Percentiles rank a stretch among this genome's conserved stretches.
Conservation (phyloP, 2,888 invertebrate genomes). For the Barypeithes pellucidus region DNA sequence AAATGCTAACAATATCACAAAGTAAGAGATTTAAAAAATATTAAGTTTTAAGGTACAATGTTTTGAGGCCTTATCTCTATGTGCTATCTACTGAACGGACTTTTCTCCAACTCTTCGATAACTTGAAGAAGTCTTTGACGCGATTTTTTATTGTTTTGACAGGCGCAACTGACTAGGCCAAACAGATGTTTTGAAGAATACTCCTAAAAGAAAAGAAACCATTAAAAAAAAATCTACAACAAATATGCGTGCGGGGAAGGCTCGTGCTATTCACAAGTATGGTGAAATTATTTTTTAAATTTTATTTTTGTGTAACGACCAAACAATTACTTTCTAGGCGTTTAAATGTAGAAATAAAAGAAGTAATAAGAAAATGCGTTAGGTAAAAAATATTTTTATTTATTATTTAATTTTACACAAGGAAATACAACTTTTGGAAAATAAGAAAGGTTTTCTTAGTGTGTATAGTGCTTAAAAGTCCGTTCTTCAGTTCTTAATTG, state of each 20-base stretch:
- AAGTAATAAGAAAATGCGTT: too few relatives aligned
- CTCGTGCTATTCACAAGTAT: too few relatives aligned
- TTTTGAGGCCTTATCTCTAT: conserved; percentile 25
- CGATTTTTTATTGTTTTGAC: conserved; percentile 90
- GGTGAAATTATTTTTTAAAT: not conserved
- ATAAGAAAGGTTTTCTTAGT: too few relatives aligned
- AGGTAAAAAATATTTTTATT: too few relatives aligned
- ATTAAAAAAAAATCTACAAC: not conserved
- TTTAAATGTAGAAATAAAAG: too few relatives aligned
- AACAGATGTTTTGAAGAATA: conserved; percentile 92
- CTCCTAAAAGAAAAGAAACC: conserved; percentile 74
- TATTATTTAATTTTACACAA: too few relatives aligned
- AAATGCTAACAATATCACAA: conserved; percentile 24
- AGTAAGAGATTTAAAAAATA: conserved; percentile 9
- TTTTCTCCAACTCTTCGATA: conserved; percentile 75
- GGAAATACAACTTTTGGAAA: too few relatives aligned
- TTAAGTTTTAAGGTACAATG: not conserved
- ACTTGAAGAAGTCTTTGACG: conserved; percentile 84
- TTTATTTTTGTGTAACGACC: too few relatives aligned
- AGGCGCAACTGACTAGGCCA: conserved; percentile 88
- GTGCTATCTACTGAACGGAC: conserved; percentile 58
- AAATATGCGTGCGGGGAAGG: too few relatives aligned
- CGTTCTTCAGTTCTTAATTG: too few relatives aligned
- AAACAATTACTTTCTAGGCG: too few relatives aligned
- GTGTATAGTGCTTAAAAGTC: too few relatives aligned